Evolutionary conservation across 2,113 vertebrate genomes (phyloP).

Genomic region (Reinhardtius hippoglossoides): DNA sequence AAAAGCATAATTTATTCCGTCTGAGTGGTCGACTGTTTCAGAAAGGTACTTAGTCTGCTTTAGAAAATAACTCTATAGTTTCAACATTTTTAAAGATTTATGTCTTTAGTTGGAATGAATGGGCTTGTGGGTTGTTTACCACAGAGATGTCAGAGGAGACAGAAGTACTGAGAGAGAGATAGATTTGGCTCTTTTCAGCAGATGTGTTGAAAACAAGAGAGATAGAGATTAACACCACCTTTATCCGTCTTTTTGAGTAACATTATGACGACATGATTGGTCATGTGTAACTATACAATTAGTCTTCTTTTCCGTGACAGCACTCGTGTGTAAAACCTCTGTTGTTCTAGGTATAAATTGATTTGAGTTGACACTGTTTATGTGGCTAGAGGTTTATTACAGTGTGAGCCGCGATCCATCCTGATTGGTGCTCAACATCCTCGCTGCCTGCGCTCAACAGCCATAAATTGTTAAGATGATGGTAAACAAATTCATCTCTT

Average conservation of each 20-base stretch:
- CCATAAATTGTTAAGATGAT: conserved; percentile 33
- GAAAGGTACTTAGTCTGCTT: background rate
- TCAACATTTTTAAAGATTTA: background rate
- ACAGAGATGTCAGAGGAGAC: background rate
- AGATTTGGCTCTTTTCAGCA: background rate
- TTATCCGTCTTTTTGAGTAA: background rate
- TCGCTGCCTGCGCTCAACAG: background rate
- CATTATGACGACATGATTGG: background rate
- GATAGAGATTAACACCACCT: background rate
- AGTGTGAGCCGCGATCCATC: conserved; percentile 6
- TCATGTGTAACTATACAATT: background rate
- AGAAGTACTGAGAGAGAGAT: background rate
- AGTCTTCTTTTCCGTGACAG: background rate
- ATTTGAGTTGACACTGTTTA: conserved; percentile 20
- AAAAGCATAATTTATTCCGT: background rate
- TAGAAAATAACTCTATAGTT: background rate
- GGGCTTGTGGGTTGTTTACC: background rate
- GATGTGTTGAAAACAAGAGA: background rate
- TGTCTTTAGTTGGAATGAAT: background rate
- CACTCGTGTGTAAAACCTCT: background rate
- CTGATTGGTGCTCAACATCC: conserved; percentile 25
- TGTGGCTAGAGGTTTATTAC: conserved; percentile 20
- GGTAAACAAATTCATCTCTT: conserved; percentile 46
- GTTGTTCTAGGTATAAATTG: background rate
- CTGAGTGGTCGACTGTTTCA: background rate